Base-by-base conservation (phyloP, 2,113 vertebrate species). In the Gallinago paraguaiae region DNA sequence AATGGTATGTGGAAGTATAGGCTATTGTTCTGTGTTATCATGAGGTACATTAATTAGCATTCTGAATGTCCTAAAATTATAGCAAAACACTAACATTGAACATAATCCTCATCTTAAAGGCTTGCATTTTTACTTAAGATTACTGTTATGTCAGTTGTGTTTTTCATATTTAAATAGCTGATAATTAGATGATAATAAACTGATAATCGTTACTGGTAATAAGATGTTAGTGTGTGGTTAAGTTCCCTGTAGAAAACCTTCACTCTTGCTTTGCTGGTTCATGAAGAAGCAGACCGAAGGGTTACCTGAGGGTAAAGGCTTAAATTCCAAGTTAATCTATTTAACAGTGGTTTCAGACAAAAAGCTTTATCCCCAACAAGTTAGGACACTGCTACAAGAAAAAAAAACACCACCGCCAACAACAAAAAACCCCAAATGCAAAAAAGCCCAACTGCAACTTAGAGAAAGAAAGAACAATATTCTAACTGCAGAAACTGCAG, bases 1-100 rank as follows among this genome's bases (percentile, higher is more conserved):
- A 92, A 92, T 76, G 97, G 98, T 98, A 89, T 0, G 82, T 72
- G 63, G 9, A 51, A 59, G 17, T 67, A 6, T 4, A 27, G 3
- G 3, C 33, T 70, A 5, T 59, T 17, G 23, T 23, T 74, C 24
- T 50, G n/a, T 19, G 39, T 60, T 33, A 18, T 2, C 17, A 7
- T 1, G 4, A 25, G 25, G 46, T 64, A 43, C 10, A 33, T 63
- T 54, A 13, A 53, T 10, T 65, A 67, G 14, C 18, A 15, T n/a
- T n/a, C 8, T 64, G 16, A 48, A 25, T 31, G 19, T 41, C 15
- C 39, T 8, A 15, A 22, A 28, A 6, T 35, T 20, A 5, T 5
- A 30, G n/a, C 37, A 68, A 19, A 79, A 18, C 5, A 23, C 17
- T 33, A 6, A 20, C 4, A 7, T 3, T 64, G 45, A 33, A 3